Base-by-base conservation (phyloP, 2,113 vertebrate species). In the Entelurus aequoreus region DNA sequence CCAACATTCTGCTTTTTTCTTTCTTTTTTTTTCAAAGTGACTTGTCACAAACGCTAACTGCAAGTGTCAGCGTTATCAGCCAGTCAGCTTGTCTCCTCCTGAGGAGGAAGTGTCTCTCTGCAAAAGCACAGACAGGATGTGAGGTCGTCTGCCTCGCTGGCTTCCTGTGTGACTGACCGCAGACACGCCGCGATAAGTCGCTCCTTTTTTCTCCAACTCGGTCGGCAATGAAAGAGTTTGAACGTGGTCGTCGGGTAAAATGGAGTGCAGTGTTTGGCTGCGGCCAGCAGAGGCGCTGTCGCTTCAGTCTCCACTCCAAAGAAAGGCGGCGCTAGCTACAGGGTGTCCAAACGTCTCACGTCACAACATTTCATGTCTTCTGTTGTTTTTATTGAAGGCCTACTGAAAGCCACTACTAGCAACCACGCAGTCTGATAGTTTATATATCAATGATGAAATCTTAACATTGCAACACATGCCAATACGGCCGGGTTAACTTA, bases 161-260 rank as follows among this genome's bases (percentile, higher is more conserved):
- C 75, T 89, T 90, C 88, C 87, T 87, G 86, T 88, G 83, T 76
- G 84, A 82, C 74, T 83, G 82, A 83, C 83, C 77, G 80, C 62
- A n/a, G n/a, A n/a, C n/a, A n/a, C n/a, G n/a, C n/a, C n/a, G n/a
- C n/a, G n/a, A n/a, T n/a, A n/a, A n/a, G n/a, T n/a, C n/a, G 3
- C 11, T 4, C 42, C 42, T 28, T 28, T 28, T 28, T 28, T 28
- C 28, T 28, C 28, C 1, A 28, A 4, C 28, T 28, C 28, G 4
- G 4, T 1, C 28, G 28, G 28, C 28, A 3, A 2, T 28, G 3
- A 28, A 28, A 28, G 28, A 28, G 3, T 4, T 28, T 28, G 28
- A 2, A 28, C 1, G 28, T 4, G 28, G 28, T 28, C 28, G 28
- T 28, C 3, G 28, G 28, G 28, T 28, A 2, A 55, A 16, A 50